A percentile compares a stretch with the other conserved stretches of the same genome.
phyloP scores from a whole-genome alignment of 2,888 invertebrate genomes.

The Macrophya alboannulata region DNA sequence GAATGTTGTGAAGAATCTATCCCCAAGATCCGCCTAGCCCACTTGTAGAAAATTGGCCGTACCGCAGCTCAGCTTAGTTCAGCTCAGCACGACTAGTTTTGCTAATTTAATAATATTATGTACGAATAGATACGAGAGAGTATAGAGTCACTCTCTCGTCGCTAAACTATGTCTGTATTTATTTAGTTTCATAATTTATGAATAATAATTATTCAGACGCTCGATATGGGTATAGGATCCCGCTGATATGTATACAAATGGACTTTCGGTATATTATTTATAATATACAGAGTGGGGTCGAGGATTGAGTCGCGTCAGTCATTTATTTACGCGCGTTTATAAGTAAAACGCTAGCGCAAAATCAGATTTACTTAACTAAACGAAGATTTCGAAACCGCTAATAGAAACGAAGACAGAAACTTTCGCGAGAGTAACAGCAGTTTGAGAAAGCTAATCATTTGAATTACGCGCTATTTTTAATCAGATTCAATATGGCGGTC shows the following conservation, averaged over 20 bases:
- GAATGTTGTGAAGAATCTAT: constrained; percentile 66
- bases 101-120: constrained; percentile 54
- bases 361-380: constrained; percentile 27
- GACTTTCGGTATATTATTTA: constrained; percentile 22
- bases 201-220: constrained; percentile 59
- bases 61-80: neutral
- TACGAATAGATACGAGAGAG: constrained; percentile 1
- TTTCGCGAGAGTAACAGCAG: constrained; percentile 47
- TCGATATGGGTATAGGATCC: neutral
- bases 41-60: constrained; percentile 66
- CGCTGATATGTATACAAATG: neutral
- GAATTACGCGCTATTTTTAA: constrained; percentile 52
- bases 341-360: constrained; percentile 13
- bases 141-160: constrained; percentile 39
- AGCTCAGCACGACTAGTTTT: constrained; percentile 40
- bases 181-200: constrained; percentile 64
- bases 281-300: constrained; percentile 23
- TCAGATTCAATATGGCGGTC: neutral
- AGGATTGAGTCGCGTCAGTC: neutral
- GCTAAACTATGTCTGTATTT: constrained; percentile 59
- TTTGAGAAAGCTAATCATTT: constrained; percentile 51
- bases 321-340: neutral
- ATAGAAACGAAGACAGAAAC: constrained; percentile 42
- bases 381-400: constrained; percentile 47
- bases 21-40: constrained; percentile 71